These are phyloP conservation scores for Homarus gammarus DNA, from an alignment of 2,888 invertebrate species.

Conservation along the genomic window DNA sequence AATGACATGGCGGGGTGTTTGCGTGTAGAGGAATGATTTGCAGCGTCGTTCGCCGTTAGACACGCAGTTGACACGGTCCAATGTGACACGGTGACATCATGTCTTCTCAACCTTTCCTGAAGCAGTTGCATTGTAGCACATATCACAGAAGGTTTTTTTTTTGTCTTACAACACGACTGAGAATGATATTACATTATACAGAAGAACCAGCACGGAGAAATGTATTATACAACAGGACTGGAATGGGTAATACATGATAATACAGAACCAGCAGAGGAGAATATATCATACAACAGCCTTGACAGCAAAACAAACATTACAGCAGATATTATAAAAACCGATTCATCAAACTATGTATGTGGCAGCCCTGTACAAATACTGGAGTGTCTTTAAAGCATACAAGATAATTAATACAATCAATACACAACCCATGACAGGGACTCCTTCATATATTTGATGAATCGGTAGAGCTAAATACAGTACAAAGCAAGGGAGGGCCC, in stretches of 20 bases:
- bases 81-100: neutral
- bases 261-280: neutral
- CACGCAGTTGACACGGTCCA: neutral
- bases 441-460: neutral
- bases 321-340: neutral
- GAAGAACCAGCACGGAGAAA: neutral
- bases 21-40: too few species aligned
- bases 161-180: slow-evolving; percentile 6
- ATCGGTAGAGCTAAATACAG: neutral
- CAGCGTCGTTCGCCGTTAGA: too few species aligned
- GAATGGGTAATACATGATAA: neutral
- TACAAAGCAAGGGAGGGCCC: neutral
- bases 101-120: slow-evolving; percentile 17
- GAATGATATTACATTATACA: slow-evolving; percentile 7
- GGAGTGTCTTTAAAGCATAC: neutral
- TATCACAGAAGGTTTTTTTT: slow-evolving; percentile 43
- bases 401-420: neutral
- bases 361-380: neutral
- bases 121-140: slow-evolving; percentile 37
- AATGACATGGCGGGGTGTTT: too few species aligned
- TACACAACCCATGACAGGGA: neutral
- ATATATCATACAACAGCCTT: neutral
- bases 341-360: neutral
- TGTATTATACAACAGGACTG: neutral
- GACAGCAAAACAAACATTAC: neutral